These are phyloP conservation scores for Serranus cabrilla DNA, from an alignment of 2,797 vertebrate genomes.

Conservation along the genomic window DNA sequence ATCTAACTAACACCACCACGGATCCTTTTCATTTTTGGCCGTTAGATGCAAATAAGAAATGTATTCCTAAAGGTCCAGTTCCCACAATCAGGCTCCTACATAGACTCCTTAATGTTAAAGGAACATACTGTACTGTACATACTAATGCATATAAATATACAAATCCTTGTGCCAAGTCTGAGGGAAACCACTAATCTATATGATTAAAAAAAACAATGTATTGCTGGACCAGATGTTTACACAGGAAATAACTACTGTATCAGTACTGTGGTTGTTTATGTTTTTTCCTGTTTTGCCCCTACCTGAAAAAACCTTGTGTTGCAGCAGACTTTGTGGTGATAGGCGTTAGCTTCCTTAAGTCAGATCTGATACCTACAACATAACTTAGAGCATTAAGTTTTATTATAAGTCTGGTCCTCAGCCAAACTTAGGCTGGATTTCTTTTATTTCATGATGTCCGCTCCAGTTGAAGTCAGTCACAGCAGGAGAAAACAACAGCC, in stretches of 20 bases:
- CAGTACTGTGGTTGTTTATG: not conserved
- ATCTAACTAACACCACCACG: not conserved
- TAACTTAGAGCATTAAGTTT: not conserved
- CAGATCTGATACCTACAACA: not conserved
- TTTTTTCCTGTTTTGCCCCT: not conserved
- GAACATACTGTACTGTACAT: not conserved
- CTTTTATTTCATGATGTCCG: not conserved
- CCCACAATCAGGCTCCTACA: not conserved
- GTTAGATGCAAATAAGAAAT: too few relatives aligned
- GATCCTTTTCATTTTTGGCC: not conserved
- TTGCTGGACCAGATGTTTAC: not conserved
- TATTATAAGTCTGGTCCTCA: not conserved
- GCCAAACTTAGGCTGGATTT: not conserved
- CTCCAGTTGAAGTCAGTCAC: not conserved
- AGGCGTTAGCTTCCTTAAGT: not conserved
- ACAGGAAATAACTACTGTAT: slow-evolving; percentile 3
- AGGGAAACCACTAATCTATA: not conserved
- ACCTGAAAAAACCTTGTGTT: not conserved
- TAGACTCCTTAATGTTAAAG: not conserved
- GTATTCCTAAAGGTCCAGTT: too few relatives aligned
- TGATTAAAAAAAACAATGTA: too few relatives aligned
- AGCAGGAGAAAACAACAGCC: not conserved
- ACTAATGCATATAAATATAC: not conserved
- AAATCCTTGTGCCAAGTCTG: not conserved
- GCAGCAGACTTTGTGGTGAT: not conserved